These are phyloP conservation scores for Callyntrura sp. DNA, from an alignment of 2,888 invertebrate species.

Conservation along the genomic window DNA sequence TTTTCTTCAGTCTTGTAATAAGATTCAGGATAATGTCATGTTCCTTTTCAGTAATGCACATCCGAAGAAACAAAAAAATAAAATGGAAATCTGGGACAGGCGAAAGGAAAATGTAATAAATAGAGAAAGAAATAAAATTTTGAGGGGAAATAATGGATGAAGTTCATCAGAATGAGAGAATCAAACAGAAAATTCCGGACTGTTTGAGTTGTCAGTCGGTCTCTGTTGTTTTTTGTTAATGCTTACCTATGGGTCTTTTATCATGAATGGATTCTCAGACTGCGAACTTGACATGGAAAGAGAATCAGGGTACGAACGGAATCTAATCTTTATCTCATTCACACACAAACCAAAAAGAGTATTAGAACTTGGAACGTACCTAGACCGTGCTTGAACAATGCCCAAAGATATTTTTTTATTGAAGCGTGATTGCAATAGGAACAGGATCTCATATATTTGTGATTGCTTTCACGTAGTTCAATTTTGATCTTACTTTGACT, in stretches of 20 bases:
- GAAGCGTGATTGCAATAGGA: not conserved
- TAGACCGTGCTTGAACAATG: not conserved
- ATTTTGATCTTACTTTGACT: too few species aligned
- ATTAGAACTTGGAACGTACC: not conserved
- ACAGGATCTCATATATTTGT: not conserved
- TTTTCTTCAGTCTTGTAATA: not conserved
- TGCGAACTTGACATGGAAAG: slow-evolving; percentile 38
- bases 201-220: not conserved
- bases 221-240: too few species aligned
- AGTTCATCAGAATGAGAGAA: slow-evolving; percentile 22
- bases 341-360: not conserved
- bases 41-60: slow-evolving; percentile 49
- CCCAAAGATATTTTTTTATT: not conserved
- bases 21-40: slow-evolving; percentile 45
- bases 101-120: slow-evolving; percentile 58
- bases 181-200: slow-evolving; percentile 28
- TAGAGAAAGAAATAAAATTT: slow-evolving; percentile 51
- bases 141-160: slow-evolving; percentile 52
- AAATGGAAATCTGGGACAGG: slow-evolving; percentile 59
- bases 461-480: too few species aligned
- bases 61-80: slow-evolving; percentile 57
- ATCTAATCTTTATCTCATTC: not conserved
- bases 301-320: not conserved
- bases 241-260: not conserved
- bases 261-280: slow-evolving; percentile 15